Evolutionary conservation across 2,888 invertebrate genomes (phyloP), one percentile per base, ranked within the genome.

Genomic region (Melanchra persicariae): DNA sequence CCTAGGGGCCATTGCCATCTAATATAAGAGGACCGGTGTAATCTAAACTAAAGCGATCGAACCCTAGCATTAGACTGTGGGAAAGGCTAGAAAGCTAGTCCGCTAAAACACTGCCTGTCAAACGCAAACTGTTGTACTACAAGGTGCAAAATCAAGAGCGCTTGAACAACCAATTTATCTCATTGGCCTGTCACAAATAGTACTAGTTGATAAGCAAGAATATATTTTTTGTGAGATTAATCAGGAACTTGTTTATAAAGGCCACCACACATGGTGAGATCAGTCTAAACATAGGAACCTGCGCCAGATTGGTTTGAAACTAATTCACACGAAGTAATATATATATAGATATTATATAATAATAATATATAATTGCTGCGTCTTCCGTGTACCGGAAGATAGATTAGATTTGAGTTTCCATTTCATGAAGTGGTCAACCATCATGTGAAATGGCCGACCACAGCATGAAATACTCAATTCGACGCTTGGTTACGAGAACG

Each of bases 41-140:
- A 51, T 40, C 30, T 61, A 61, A 75, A 51, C 47, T 55, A 49
- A 74, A 40, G 40, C 26, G 47, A 10, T 55, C 34, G n/a, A 74
- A 47, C 45, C 54, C 34, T 59, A 55, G 26, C 37, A 49, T 58
- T 47, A 59, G 7, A 37, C 58, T 55, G 58, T 68, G 47, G n/a
- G 68, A 68, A 58, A 67, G 26, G 45, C 47, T 51, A 57, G 74
- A 74, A 74, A 69, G 77, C 43, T 60, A 9, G 68, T 34, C 24
- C 15, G 49, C 49, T 76, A 58, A 75, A 62, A 58, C 43, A 74
- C 17, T 34, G 45, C 24, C 57, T 51, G 51, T 57, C 61, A 19
- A 45, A 57, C 43, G 19, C 34, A 43, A 51, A 67, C 51, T 47
- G 22, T 65, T 73, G 59, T 60, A 49, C 34, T n/a, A 76, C 49